Percentiles rank a stretch among this genome's conserved stretches.
Conservation (phyloP, 2,113 vertebrate genomes). For the Oncorhynchus masou region DNA sequence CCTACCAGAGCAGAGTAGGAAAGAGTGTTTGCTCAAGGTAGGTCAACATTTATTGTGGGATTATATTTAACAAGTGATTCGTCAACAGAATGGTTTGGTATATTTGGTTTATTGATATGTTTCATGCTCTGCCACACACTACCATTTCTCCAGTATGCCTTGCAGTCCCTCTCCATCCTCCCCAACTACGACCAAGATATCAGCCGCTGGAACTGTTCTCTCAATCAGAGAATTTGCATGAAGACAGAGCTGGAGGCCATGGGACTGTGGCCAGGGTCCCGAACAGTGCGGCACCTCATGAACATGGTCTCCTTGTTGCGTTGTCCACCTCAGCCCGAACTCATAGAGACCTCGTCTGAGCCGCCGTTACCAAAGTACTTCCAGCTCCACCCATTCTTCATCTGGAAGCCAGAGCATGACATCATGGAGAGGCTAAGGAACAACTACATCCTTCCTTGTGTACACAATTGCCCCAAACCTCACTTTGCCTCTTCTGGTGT, state of each 20-base stretch:
- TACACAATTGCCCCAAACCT: neutral
- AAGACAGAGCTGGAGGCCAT: constrained; percentile 19
- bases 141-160: too few relatives aligned
- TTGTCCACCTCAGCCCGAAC: constrained; percentile 32
- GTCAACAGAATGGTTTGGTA: too few relatives aligned
- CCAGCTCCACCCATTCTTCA: constrained; percentile 36
- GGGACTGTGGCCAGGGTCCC: constrained; percentile 16
- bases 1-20: too few relatives aligned
- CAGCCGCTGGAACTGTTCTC: constrained; percentile 26
- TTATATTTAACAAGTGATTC: too few relatives aligned
- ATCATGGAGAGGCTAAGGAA: constrained; percentile 29
- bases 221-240: constrained; percentile 24
- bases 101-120: too few relatives aligned
- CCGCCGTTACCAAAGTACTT: constrained; percentile 32
- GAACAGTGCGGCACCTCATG: constrained; percentile 8
- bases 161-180: neutral
- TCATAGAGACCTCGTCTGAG: neutral
- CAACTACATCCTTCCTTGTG: constrained; percentile 30
- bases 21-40: too few relatives aligned
- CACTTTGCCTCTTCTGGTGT: constrained; percentile 15
- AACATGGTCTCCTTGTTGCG: constrained; percentile 29
- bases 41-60: too few relatives aligned
- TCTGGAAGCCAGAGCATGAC: constrained; percentile 34
- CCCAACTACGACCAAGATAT: constrained; percentile 16
- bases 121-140: too few relatives aligned